These are phyloP conservation scores for Cenopis cana DNA, from an alignment of 2,888 invertebrate genomes.

Conservation along the genomic window DNA sequence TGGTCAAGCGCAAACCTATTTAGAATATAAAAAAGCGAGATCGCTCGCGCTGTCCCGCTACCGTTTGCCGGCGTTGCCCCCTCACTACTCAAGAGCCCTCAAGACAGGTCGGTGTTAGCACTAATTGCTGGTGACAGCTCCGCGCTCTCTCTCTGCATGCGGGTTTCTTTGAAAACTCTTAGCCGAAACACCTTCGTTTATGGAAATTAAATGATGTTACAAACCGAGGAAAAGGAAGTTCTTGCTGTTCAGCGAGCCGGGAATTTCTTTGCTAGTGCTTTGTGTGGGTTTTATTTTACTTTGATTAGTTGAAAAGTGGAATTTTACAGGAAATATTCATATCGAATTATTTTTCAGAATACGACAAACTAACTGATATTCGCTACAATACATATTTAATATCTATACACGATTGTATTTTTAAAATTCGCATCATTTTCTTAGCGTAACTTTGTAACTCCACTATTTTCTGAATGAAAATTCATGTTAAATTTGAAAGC, in stretches of 20 bases:
- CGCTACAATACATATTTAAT: neutral
- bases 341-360: neutral
- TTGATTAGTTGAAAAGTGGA: neutral
- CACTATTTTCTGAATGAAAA: too few relatives aligned
- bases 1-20: too few relatives aligned
- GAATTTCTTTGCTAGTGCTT: neutral
- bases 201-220: constrained; percentile 29
- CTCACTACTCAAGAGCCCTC: constrained; percentile 4
- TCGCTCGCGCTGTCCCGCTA: constrained; percentile 2
- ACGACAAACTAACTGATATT: neutral
- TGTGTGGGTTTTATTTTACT: too few relatives aligned
- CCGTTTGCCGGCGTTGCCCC: neutral
- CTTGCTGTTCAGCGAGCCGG: neutral
- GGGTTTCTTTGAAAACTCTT: constrained; percentile 28
- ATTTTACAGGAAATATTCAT: neutral
- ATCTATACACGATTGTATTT: too few relatives aligned
- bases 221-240: neutral
- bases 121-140: constrained; percentile 33
- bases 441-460: too few relatives aligned
- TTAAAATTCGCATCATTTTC: too few relatives aligned
- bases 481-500: neutral
- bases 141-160: constrained; percentile 22
- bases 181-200: constrained; percentile 25
- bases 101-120: constrained; percentile 25
- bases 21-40: too few relatives aligned